These are phyloP conservation scores for Drosophila littoralis DNA, from an alignment of 1,140 invertebrate species.

Conservation along the genomic window DNA sequence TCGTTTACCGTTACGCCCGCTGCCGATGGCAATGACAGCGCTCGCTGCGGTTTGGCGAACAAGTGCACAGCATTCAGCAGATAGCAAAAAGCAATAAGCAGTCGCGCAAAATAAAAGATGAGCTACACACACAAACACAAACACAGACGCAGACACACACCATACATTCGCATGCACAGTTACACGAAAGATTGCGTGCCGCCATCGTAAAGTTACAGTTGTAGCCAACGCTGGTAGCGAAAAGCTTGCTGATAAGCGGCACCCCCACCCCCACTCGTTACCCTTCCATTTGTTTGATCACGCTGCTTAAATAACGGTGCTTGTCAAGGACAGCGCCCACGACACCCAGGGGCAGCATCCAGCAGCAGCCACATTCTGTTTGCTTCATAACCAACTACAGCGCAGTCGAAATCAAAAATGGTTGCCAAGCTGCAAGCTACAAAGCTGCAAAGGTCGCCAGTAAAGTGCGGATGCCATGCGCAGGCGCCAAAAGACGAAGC, in stretches of 20 bases:
- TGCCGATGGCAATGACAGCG: constrained; percentile 77
- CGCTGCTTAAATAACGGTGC: constrained; percentile 29
- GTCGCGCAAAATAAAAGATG: constrained; percentile 14
- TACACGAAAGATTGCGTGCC: constrained; percentile 24
- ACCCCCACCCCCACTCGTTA: not conserved
- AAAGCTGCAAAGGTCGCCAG: constrained; percentile 47
- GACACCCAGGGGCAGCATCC: constrained; percentile 42
- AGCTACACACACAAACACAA: constrained; percentile 11
- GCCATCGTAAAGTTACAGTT: constrained; percentile 32
- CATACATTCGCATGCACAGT: not conserved
- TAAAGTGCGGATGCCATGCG: constrained; percentile 30
- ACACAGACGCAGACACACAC: constrained; percentile 1
- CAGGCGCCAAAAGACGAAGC: constrained; percentile 56
- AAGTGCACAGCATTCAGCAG: constrained; percentile 71
- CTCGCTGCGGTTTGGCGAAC: constrained; percentile 76
- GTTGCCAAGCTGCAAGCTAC: constrained; percentile 77
- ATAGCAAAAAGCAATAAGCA: constrained; percentile 33
- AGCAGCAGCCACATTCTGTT: constrained; percentile 69
- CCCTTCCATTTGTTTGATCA: constrained; percentile 22
- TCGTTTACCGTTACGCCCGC: constrained; percentile 72
- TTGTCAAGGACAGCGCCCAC: constrained; percentile 54
- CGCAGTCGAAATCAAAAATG: constrained; percentile 68
- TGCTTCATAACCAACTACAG: constrained; percentile 79
- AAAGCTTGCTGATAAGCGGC: constrained; percentile 26
- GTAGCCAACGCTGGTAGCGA: constrained; percentile 8